Base-by-base conservation (phyloP, 2,888 invertebrate genomes). In the Drosophila picticornis region DNA sequence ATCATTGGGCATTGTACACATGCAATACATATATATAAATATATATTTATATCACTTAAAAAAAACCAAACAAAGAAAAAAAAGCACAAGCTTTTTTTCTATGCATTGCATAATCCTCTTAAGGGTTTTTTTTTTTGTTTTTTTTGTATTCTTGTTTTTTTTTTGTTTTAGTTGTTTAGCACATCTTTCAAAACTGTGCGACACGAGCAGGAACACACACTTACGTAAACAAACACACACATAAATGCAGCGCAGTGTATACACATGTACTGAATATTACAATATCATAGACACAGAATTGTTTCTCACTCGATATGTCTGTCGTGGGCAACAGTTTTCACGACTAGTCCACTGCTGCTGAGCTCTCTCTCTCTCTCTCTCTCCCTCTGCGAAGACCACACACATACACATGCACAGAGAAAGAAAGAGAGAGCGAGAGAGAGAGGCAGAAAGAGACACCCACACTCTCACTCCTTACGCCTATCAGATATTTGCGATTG, bases 251-350 rank as follows among this genome's bases (percentile, higher is more conserved):
- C 46, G 46, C 22, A 46, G 22, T 46, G 9, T 46, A 4, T 46
- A 46, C 46, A 46, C 9, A 46, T 25, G 46, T 46, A 25, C 46
- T 25, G 16, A 46, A 25, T 25, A 46, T 46, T 46, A 81, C 84
- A 80, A 82, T 81, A 75, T 84, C 79, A 65, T 62, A 58, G 84
- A 84, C 71, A 82, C 70, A 72, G 80, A 82, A 81, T 69, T 64
- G 82, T 73, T 59, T 75, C 74, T 59, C 48, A 75, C 70, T 73
- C 52, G 59, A 64, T 59, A 67, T 80, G 65, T 56, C 64, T 51
- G 63, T 9, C 16, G 46, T 46, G 46, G 46, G 46, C 46, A 46
- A 46, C 46, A 46, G 46, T 25, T 46, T 46, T 46, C 46, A 46
- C 25, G 16, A 46, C 16, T 25, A 16, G 46, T 25, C 22, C 16